Percentiles rank a stretch among this genome's conserved stretches.
Conservation (phyloP, 2,113 vertebrate species). For the Crotalus viridis region DNA sequence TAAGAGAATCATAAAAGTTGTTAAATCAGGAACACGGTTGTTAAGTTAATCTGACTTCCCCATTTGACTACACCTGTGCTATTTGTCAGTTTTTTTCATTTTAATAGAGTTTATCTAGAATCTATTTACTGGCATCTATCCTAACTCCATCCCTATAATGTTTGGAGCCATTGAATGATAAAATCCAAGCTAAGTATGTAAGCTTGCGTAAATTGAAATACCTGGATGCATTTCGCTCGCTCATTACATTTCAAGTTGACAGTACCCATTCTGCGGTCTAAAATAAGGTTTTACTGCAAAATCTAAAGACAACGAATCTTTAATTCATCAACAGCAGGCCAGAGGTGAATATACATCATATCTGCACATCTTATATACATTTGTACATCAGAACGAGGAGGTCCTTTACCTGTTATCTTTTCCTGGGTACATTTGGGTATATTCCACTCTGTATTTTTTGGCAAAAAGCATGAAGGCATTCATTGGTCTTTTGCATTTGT, state of each 20-base stretch:
- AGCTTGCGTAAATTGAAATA: not conserved
- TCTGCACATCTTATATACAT: too few relatives aligned
- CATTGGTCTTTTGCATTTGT: constrained; percentile 99
- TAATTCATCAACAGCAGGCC: not conserved
- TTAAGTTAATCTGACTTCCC: too few relatives aligned
- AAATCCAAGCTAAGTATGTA: not conserved
- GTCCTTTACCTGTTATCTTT: constrained; percentile 94
- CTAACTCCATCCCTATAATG: not conserved
- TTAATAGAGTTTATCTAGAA: not conserved
- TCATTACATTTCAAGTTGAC: not conserved
- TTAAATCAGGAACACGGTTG: too few relatives aligned
- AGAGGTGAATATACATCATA: not conserved
- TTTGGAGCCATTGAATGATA: not conserved
- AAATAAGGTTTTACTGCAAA: not conserved
- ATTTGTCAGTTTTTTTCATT: too few relatives aligned
- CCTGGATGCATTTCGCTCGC: not conserved
- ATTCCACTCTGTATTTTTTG: constrained; percentile 99
- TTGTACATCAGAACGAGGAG: not conserved
- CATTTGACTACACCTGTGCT: too few relatives aligned
- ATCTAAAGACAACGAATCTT: not conserved
- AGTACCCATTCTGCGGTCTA: not conserved
- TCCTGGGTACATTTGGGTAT: constrained; percentile 99
- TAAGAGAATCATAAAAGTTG: too few relatives aligned
- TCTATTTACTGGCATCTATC: not conserved
- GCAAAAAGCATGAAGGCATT: constrained; percentile 99